Base-by-base conservation (phyloP, 2,113 vertebrate genomes). In the Delphinapterus leucas region DNA sequence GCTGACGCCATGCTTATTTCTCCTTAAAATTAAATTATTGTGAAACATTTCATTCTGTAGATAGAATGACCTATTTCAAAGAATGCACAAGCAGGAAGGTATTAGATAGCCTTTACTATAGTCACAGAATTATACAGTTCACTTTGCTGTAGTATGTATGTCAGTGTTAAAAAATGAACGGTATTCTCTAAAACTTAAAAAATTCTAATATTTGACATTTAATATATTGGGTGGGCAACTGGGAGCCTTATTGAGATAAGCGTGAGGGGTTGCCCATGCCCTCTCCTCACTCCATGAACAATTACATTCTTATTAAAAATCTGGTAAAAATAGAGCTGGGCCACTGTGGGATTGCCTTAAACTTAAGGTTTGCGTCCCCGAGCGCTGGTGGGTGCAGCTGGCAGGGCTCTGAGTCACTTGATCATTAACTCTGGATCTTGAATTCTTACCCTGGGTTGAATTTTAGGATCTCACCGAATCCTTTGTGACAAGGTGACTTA, bases 291-390 rank as follows among this genome's bases (percentile, higher is more conserved):
- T 92, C 13, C 41, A 15, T 47, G 65, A 41, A 49, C 71, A 55
- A 15, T 7, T 12, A 15, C 10, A 14, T 49, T 79, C 26, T 60
- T 58, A 31, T 65, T 79, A 26, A n/a, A 58, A n/a, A 9, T 25
- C 18, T 88, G 67, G 23, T 6, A 9, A 7, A n/a, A 17, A 36
- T 11, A 8, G 26, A 13, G 20, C 10, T 23, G 68, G 38, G 25
- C 79, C 49, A 12, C 65, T 0, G n/a, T 5, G 73, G 49, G 5
- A 23, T 26, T 60, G 81, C 28, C 67, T 53, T n/a, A 15, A 14
- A 26, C 1, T 1, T 21, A 3, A 53, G 9, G 17, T 18, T 13
- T 10, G 58, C 1, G 1, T 25, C 55, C 49, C 15, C 15, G 0
- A 25, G 65, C 1, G 2, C n/a, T 3, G 41, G 26, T 26, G 23